These are phyloP conservation scores for Lophura nycthemera DNA, from an alignment of 2,113 vertebrate genomes.

Conservation along the genomic window DNA sequence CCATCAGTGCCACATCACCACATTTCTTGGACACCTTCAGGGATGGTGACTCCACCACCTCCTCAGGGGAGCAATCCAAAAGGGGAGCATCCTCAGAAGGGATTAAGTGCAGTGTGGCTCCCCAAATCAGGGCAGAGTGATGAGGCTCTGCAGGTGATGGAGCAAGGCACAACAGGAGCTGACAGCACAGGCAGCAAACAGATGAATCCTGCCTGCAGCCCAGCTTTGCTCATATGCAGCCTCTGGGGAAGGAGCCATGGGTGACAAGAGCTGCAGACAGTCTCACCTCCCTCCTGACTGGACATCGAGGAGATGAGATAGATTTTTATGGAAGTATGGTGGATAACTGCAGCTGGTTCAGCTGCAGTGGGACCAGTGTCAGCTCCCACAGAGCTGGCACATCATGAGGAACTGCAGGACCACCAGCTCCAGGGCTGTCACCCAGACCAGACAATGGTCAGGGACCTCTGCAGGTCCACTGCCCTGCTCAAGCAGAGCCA, in stretches of 20 bases:
- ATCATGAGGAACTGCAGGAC: background rate
- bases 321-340: background rate
- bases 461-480: background rate
- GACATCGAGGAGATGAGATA: fast-evolving
- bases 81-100: background rate
- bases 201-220: background rate
- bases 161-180: background rate
- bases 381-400: background rate
- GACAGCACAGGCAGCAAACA: constrained; percentile 10
- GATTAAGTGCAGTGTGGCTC: background rate
- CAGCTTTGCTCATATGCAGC: background rate
- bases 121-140: background rate
- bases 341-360: background rate
- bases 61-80: background rate
- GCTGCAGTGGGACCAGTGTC: background rate
- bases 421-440: background rate
- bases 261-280: background rate
- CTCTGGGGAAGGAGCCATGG: fast-evolving
- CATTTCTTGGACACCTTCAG: no score
- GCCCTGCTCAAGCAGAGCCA: no score
- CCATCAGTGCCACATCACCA: background rate
- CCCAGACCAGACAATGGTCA: background rate
- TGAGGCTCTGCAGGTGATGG: background rate
- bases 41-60: no score
- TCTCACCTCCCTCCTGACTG: background rate